Base-by-base conservation (phyloP, 2,888 invertebrate genomes). In the Erebia epiphron region DNA sequence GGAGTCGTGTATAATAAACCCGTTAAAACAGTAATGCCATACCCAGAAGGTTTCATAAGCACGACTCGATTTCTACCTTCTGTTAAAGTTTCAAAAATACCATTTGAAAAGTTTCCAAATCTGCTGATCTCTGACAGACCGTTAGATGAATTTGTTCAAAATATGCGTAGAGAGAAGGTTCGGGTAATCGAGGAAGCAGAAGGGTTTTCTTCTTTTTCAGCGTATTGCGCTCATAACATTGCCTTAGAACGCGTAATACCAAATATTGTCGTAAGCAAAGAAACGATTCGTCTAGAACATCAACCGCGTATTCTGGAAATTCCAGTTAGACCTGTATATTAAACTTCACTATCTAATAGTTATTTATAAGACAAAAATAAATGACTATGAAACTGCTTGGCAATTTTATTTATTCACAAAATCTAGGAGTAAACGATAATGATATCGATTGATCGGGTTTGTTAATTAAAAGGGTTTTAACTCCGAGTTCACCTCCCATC, bases 391-490 rank as follows among this genome's bases (percentile, higher is more conserved):
- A 7, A 58, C 11, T 58, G 2, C 10, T 16, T 16, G 7, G 7
- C 41, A 26, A 18, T 54, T 63, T 63, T 26, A 63, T 63, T 63
- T 54, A 54, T 54, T 54, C 11, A 54, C 7, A 54, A 54, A 54
- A 9, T 73, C 83, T 79, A 41, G 80, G 70, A 64, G 74, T 79
- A 72, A 92, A 85, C 14, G 80, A 78, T 18, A 92, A 76, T 64
- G 87, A 85, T 54, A 97, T 89, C 21, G 96, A 95, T 75, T 94
- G 93, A 85, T 97, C 95, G 0, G 98, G 98, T 83, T 96, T 96
- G 84, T 98, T 98, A 70, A 98, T 97, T 41, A 97, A 90, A 67
- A 95, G 88, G 0, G 97, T 96, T 77, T 90, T 91, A 13, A 96
- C 92, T 73, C 95, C 96, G 73, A 98, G 87, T 11, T 93, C 85